A percentile compares a stretch with the other conserved stretches of the same genome.
phyloP scores from a whole-genome alignment of 2,797 vertebrate genomes.

The Helicolenus hilgendorfi region DNA sequence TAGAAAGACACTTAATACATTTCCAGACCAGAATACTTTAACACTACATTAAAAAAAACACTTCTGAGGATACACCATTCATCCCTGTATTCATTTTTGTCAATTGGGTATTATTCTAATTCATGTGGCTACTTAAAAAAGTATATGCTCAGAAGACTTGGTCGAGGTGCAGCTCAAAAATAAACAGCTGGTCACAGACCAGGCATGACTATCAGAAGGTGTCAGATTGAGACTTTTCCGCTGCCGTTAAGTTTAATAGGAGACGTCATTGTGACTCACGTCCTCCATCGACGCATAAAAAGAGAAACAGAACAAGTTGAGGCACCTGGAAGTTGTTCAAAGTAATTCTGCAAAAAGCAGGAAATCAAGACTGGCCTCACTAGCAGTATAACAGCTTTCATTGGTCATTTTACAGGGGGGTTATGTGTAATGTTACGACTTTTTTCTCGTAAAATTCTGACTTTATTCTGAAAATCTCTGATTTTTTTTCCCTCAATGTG shows the following conservation, averaged over 20 bases:
- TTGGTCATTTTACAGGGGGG: not conserved
- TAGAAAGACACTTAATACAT: not conserved
- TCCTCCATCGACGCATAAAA: not conserved
- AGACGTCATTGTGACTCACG: conserved; percentile 4
- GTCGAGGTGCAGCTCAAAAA: not conserved
- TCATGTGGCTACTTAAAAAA: not conserved
- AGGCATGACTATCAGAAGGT: not conserved
- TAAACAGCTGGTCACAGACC: not conserved
- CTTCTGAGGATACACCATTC: not conserved
- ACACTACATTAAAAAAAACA: not conserved
- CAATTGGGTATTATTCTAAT: not conserved
- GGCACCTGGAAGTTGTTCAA: not conserved
- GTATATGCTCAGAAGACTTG: not conserved
- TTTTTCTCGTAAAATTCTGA: too few relatives aligned
- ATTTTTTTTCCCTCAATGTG: too few relatives aligned
- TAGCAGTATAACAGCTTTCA: not conserved
- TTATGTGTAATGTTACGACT: not conserved
- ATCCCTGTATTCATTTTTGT: not conserved
- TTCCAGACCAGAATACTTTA: not conserved
- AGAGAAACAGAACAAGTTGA: not conserved
- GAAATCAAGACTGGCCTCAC: not conserved
- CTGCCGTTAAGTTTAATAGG: conserved; percentile 6
- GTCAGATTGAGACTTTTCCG: not conserved
- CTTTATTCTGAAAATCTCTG: too few relatives aligned
- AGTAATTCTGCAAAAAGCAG: not conserved